A percentile compares a stretch with the other conserved stretches of the same genome.
Evolutionary conservation across 2,888 invertebrate species (phyloP).

Genomic region (Melolontha melolontha): DNA sequence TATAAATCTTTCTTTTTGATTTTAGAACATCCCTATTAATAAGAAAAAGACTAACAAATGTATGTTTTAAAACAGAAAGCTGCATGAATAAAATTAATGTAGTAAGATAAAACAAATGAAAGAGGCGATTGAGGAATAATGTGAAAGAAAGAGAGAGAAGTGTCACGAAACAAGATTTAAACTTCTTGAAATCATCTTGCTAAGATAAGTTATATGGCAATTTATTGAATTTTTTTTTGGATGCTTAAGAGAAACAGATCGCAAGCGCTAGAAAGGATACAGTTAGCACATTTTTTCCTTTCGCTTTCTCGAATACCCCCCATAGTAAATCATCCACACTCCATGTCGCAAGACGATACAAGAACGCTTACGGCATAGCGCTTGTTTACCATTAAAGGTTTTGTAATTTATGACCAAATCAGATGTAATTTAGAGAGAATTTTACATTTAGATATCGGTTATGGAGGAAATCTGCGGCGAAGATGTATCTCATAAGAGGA

Average conservation of each 20-base stretch:
- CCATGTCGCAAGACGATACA: conserved; percentile 24
- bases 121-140: no score
- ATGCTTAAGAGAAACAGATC: conserved; percentile 13
- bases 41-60: no score
- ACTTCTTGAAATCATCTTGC: conserved; percentile 1
- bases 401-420: conserved; percentile 37
- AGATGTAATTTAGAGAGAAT: conserved; percentile 25
- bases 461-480: neutral
- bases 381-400: conserved; percentile 27
- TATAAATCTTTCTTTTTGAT: no score
- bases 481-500: no score
- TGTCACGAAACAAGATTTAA: no score
- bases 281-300: conserved; percentile 28
- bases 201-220: neutral
- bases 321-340: conserved; percentile 21
- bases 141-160: no score
- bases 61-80: no score
- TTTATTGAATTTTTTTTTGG: conserved; percentile 17
- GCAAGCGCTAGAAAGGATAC: conserved; percentile 19
- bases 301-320: conserved; percentile 11
- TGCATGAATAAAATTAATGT: no score
- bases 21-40: no score
- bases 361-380: conserved; percentile 11
- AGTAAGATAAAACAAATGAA: no score
- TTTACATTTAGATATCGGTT: conserved; percentile 3